Base-by-base conservation (phyloP, 2,888 invertebrate genomes). In the Tinea pellionella region DNA sequence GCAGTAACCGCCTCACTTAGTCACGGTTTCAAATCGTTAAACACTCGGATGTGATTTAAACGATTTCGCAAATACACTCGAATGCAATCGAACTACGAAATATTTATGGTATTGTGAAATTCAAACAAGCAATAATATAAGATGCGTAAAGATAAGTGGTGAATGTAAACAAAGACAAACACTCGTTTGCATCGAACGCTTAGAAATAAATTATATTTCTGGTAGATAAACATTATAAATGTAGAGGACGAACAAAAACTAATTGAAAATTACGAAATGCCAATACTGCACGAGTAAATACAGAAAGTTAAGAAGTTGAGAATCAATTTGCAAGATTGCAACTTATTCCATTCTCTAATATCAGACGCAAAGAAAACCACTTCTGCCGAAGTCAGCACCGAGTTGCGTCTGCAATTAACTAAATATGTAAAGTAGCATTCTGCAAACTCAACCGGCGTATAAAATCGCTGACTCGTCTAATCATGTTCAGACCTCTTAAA, bases 401-500 rank as follows among this genome's bases (percentile, higher is more conserved):
- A 47, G 13, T 47, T 47, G 47, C 47, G 47, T 47, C 47, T 47
- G 47, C 47, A 47, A 47, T 47, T 47, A 47, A 47, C 15, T 47
- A 47, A 47, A 47, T 53, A n/a, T n/a, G n/a, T n/a, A 53, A 53
- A 53, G 53, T 53, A 53, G 53, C 18, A 18, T 53, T 24, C 2
- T 2, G 18, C 29, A 32, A 57, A 55, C 55, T 32, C 15, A 32
- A 32, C 57, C 16, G 32, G 2, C 15, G 57, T 13, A n/a, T 6
- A 30, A 57, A 57, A 57, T 57, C 24, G 57, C 57, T 57, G 57
- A 57, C 32, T 57, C 57, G 32, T 15, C 30, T 32, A 57, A 57
- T 32, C 57, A 57, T 19, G 19, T 8, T 16, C 30, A 32, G 15
- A 15, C 29, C 57, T 57, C 32, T 19, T 32, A 30, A 57, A 57